Base-by-base conservation (phyloP, 2,797 vertebrate genomes). In the Anguilla megastoma region DNA sequence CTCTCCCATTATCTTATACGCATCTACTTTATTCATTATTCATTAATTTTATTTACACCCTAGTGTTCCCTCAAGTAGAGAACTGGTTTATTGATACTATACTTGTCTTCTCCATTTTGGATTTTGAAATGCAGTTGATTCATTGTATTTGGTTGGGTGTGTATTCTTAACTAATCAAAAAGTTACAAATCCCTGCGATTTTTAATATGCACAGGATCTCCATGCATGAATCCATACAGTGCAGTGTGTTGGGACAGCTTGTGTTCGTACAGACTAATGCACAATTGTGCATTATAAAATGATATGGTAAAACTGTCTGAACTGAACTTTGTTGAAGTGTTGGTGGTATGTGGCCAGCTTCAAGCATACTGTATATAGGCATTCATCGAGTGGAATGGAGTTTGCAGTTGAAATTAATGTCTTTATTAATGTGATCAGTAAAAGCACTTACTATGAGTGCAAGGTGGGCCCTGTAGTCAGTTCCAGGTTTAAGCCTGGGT, bases 21-120 rank as follows among this genome's bases (percentile, higher is more conserved):
- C 89, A 87, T 88, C 41, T 83, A 74, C 89, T 91, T 91, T 89
- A 66, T 86, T 85, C 27, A 41, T 86, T 90, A 79, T 86, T 41
- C 58, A 86, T 89, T 90, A 86, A 90, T 90, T 90, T 89, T 71
- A 89, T 87, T 89, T 30, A 33, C 85, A 71, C 24, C 50, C 87
- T 14, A 58, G 58, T 33, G 71, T 87, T 89, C 63, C 86, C 76
- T 82, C 45, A 10, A 84, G 30, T 56, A 84, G 18, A 41, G 16
- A 63, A 58, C 12, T 56, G 63, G 30, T 41, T 87, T 63, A 36
- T 88, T 9, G 3, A 56, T 84, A n/a, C 9, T 33, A 24, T 85
- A 58, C 84, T 69, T 30, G 36, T 69, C 36, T 12, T 86, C 69
- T 45, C 48, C 14, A 41, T 69, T 58, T 48, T 86, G 30, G 52